phyloP scores from a whole-genome alignment of 2,113 vertebrate species.

The Gymnorhina tibicen region DNA sequence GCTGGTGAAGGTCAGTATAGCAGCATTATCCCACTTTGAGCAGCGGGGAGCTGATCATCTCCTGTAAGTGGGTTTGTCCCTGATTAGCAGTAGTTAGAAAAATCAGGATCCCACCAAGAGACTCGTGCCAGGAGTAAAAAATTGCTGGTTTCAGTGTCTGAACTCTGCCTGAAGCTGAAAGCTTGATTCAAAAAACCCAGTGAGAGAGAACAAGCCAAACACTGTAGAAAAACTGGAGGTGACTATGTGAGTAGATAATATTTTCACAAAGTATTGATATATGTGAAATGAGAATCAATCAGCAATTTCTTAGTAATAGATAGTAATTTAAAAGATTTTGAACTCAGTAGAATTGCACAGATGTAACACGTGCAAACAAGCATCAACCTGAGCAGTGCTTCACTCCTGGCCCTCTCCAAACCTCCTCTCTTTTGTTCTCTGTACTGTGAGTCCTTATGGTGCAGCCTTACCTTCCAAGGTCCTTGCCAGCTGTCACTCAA shows the following conservation, averaged over 20 bases:
- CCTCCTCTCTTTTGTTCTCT: background rate
- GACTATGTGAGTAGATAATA: background rate
- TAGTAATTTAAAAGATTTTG: background rate
- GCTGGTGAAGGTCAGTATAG: background rate
- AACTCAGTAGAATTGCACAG: background rate
- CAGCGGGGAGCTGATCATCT: background rate
- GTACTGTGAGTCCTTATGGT: background rate
- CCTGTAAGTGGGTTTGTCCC: background rate
- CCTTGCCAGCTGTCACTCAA: background rate
- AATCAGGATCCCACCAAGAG: background rate
- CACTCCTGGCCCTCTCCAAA: background rate
- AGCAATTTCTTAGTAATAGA: background rate
- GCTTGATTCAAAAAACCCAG: background rate
- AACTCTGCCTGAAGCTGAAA: background rate
- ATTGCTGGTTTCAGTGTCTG: background rate
- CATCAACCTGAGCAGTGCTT: background rate
- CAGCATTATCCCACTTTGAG: background rate
- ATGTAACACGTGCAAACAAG: background rate
- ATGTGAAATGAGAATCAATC: background rate
- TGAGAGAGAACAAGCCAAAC: background rate
- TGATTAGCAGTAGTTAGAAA: background rate
- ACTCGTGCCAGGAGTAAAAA: background rate
- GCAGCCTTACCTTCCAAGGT: background rate
- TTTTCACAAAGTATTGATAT: background rate
- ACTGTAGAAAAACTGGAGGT: background rate